A percentile compares a stretch with the other conserved stretches of the same genome.
These are phyloP conservation scores for Oriolus oriolus DNA, from an alignment of 2,113 vertebrate species.

Conservation along the genomic window DNA sequence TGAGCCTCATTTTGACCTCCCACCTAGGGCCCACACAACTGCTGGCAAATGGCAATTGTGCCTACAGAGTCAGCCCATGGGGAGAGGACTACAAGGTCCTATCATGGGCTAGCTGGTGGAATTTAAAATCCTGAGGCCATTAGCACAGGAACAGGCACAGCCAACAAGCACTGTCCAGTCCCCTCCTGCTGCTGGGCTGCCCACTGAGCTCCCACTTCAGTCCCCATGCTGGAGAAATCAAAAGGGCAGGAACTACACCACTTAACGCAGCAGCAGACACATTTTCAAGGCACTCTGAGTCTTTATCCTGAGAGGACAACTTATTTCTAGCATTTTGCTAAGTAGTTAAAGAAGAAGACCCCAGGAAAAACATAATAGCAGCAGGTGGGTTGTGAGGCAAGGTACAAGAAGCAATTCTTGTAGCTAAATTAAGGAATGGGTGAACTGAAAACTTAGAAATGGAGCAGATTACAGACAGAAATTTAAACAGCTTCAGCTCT, in stretches of 20 bases:
- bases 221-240: neutral
- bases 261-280: conserved; percentile 49
- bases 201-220: neutral
- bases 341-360: neutral
- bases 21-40: neutral
- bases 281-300: neutral
- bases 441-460: neutral
- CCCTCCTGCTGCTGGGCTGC: neutral
- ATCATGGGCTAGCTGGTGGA: neutral
- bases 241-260: neutral
- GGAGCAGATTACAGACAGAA: neutral
- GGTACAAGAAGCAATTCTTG: neutral
- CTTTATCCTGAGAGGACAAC: neutral
- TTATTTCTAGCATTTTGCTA: neutral
- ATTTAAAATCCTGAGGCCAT: neutral
- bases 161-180: neutral
- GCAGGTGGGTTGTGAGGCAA: neutral
- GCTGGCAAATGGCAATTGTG: neutral
- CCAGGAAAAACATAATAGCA: neutral
- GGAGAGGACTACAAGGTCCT: neutral
- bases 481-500: neutral
- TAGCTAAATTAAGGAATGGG: neutral
- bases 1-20: neutral
- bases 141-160: neutral
- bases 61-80: neutral